Conservation (phyloP, 2,888 invertebrate genomes). For the Psylliodes chrysocephalus region DNA sequence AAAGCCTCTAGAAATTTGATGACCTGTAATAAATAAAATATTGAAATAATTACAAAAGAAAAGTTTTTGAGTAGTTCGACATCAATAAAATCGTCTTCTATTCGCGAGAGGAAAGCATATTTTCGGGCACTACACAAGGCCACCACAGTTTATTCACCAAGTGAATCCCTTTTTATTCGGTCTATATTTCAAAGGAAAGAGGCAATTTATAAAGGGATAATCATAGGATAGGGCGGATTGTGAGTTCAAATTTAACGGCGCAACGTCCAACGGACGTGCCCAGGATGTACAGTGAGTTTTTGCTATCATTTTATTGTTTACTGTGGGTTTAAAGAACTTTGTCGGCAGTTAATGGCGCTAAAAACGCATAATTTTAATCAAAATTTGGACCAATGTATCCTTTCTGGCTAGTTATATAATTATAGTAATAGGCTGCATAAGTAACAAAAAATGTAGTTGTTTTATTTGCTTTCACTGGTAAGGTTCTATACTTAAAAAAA, state of each 20-base stretch:
- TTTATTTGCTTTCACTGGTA: too few species aligned
- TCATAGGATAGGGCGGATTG: conserved; percentile 27
- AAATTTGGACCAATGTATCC: background rate
- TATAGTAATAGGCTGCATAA: too few species aligned
- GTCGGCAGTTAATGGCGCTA: background rate
- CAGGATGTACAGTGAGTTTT: conserved; percentile 11
- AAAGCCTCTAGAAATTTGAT: too few species aligned
- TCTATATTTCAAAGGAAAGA: conserved; percentile 26
- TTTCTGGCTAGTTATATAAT: too few species aligned
- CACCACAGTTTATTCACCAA: conserved; percentile 24
- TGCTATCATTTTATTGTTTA: conserved; percentile 16
- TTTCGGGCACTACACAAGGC: background rate
- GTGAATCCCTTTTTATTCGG: conserved; percentile 25
- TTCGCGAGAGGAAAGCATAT: background rate
- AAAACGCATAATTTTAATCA: background rate
- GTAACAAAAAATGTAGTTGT: too few species aligned
- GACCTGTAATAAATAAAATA: too few species aligned
- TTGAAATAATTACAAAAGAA: too few species aligned
- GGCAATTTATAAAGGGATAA: conserved; percentile 34
- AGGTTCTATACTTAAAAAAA: too few species aligned
- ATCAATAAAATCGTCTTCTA: too few species aligned
- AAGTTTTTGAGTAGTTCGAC: too few species aligned
- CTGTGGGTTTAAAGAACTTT: background rate
- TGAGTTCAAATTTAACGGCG: conserved; percentile 29
- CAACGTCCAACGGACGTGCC: conserved; percentile 21